Percentiles rank a stretch among this genome's conserved stretches.
Evolutionary conservation across 2,888 invertebrate species (phyloP).

Genomic region (Brachyopa scutellaris): DNA sequence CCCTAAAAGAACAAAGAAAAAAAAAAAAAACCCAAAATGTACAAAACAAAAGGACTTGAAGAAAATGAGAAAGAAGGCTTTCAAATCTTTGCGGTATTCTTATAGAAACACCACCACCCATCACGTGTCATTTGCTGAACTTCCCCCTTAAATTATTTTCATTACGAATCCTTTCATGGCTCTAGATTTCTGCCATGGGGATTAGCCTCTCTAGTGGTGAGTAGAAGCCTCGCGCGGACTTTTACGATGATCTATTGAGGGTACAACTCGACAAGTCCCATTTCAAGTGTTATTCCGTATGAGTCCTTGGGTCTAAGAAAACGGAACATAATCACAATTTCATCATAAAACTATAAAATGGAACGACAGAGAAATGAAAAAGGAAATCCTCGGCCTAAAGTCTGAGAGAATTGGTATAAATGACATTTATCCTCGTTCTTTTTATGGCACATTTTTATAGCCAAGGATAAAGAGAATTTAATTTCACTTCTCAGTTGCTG

Average conservation of each 20-base stretch:
- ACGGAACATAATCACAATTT: conserved; percentile 57
- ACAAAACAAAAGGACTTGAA: conserved; percentile 17
- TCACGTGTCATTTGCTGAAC: conserved; percentile 31
- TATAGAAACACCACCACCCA: conserved; percentile 41
- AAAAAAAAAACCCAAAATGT: conserved; percentile 9
- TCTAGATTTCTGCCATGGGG: conserved; percentile 40
- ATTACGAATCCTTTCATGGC: conserved; percentile 43
- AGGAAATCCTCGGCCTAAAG: neutral
- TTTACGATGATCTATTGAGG: conserved; percentile 39
- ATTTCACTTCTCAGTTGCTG: conserved; percentile 8
- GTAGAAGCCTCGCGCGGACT: conserved; percentile 35
- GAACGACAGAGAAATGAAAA: conserved; percentile 19
- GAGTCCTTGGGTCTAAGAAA: conserved; percentile 32
- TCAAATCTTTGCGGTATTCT: conserved; percentile 37
- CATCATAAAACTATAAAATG: conserved; percentile 56
- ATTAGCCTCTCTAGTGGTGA: conserved; percentile 28
- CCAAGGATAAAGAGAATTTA: conserved; percentile 24
- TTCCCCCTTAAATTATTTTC: conserved; percentile 22
- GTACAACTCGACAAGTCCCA: conserved; percentile 7
- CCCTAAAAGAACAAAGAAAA: neutral
- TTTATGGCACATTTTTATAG: conserved; percentile 40
- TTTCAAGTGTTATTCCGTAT: conserved; percentile 34
- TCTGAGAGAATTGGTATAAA: neutral
- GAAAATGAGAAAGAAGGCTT: neutral
- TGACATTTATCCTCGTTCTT: conserved; percentile 3